phyloP scores from a whole-genome alignment of 2,113 vertebrate species.

The Stigmatopora argus region DNA sequence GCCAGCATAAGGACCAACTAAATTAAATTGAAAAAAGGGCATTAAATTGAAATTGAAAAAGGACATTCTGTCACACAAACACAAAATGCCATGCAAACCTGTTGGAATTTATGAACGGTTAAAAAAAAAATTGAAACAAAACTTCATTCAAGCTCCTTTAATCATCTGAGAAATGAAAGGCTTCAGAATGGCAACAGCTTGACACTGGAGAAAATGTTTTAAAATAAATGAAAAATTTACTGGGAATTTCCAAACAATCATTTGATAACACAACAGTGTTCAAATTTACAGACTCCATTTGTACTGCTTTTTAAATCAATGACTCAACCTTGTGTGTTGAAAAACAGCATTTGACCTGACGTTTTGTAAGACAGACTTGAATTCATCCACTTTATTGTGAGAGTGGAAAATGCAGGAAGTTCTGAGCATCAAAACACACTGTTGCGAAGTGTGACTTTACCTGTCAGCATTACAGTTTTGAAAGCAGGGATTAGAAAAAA shows the following conservation, averaged over 20 bases:
- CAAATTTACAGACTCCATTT: not conserved
- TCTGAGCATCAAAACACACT: slow-evolving; percentile 6
- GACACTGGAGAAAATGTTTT: not conserved
- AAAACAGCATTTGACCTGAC: not conserved
- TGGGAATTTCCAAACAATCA: not conserved
- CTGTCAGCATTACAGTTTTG: slow-evolving; percentile 26
- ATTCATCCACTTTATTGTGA: slow-evolving; percentile 1
- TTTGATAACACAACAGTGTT: not conserved
- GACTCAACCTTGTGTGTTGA: not conserved
- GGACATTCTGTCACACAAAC: too few relatives aligned
- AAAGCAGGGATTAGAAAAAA: slow-evolving; percentile 28
- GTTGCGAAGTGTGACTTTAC: slow-evolving; percentile 25
- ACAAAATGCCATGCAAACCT: too few relatives aligned
- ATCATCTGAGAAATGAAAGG: not conserved
- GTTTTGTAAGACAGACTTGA: not conserved
- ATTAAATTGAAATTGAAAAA: too few relatives aligned
- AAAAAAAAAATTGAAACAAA: too few relatives aligned
- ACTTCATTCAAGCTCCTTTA: too few relatives aligned
- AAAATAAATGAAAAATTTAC: not conserved
- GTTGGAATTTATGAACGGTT: too few relatives aligned
- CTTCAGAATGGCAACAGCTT: not conserved
- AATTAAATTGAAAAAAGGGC: too few relatives aligned
- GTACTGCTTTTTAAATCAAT: not conserved
- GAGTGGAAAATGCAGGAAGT: slow-evolving; percentile 11
- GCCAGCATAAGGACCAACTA: too few relatives aligned